Evolutionary conservation across 2,113 vertebrate genomes (phyloP).

Genomic region (Rhipidura dahli): DNA sequence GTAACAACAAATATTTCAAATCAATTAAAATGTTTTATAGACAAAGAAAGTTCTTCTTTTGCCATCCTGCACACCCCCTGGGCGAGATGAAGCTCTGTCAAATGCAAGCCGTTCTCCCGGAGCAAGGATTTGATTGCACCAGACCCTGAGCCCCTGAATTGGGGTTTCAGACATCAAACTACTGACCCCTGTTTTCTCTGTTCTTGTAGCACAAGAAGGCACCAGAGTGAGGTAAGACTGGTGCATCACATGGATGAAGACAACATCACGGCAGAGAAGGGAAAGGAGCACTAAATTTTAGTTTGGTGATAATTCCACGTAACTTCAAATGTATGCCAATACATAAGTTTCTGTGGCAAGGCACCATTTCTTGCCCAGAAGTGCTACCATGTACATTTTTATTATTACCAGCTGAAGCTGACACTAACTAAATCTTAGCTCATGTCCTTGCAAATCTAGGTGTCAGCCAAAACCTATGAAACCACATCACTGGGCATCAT

Average conservation of each 20-base stretch:
- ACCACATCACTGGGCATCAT: background rate
- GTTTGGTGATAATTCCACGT: background rate
- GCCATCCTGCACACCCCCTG: rapidly evolving
- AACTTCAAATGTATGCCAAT: background rate
- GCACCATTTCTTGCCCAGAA: background rate
- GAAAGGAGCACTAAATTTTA: background rate
- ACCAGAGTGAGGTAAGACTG: background rate
- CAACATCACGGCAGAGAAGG: background rate
- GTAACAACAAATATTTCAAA: background rate
- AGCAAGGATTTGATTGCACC: background rate
- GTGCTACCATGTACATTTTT: background rate
- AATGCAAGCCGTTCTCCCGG: background rate
- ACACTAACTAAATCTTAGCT: background rate
- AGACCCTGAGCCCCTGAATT: background rate
- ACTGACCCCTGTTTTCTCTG: background rate
- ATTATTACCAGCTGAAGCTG: background rate
- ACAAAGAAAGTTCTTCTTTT: background rate
- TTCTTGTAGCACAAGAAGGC: background rate
- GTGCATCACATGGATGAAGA: background rate
- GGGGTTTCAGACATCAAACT: background rate
- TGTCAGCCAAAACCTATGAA: background rate
- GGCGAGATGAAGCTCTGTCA: background rate
- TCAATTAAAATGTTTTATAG: background rate
- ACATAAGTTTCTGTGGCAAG: background rate
- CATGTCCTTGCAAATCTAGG: background rate